Evolutionary conservation across 1,140 invertebrate species (phyloP), one percentile per base, ranked within the genome.

Genomic region (Pogonomyrmex barbatus): DNA sequence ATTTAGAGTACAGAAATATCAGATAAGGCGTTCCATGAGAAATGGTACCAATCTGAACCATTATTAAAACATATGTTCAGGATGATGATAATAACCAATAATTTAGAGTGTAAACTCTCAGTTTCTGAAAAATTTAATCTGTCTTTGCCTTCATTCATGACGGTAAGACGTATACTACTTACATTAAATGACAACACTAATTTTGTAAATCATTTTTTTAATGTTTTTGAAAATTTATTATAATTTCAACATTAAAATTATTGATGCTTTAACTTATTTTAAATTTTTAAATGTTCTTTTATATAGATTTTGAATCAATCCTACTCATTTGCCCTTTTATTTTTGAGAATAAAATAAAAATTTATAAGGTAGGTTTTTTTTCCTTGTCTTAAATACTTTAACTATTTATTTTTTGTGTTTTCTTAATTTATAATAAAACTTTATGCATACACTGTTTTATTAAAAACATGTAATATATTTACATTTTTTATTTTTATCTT

Each of bases 111-210:
- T 36, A 85, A 85, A 77, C 58, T 92, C 5, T 73, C 83, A 8
- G 36, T 67, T 6, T 68, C 77, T 58, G 47, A 79, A 30, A 87
- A 45, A 14, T 70, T 90, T 36, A 81, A 90, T 52, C 54, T 92
- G 9, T 89, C 87, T 36, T 17, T 92, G n/a, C 85, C 88, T 70
- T 89, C 88, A 2, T 88, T 92, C 4, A 89, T 79, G 89, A 88
- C 87, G 84, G 87, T 87, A 68, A 89, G 73, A 85, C 0, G 2
- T 36, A 56, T 12, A 12, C 10, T n/a, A 36, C 6, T 24, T 42
- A 60, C 14, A 12, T 63, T 78, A 10, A 47, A 50, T 47, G 4
- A 50, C 14, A 12, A 50, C 4, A n/a, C 12, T 14, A 8, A 12
- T 30, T n/a, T 47, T 52, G 1, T 33, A 81, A 54, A 54, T 9